phyloP scores from a whole-genome alignment of 2,797 vertebrate genomes.

The Dendrocincla tyrannina region DNA sequence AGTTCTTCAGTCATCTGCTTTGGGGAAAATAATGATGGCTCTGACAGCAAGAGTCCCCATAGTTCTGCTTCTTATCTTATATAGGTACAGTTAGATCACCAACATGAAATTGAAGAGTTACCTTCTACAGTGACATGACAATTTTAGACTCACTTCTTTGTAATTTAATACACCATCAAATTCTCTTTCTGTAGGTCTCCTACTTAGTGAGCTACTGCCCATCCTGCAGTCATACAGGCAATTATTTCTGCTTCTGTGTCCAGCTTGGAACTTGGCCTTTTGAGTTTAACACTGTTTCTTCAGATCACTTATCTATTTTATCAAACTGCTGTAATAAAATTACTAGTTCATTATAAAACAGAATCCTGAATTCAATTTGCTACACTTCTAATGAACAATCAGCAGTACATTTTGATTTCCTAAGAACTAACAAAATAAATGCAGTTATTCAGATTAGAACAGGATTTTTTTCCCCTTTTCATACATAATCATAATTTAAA shows the following conservation, averaged over 20 bases:
- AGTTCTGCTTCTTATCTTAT: neutral
- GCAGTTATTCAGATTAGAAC: neutral
- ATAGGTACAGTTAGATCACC: neutral
- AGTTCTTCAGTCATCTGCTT: neutral
- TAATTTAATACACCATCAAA: neutral
- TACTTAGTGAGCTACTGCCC: neutral
- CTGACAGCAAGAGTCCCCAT: neutral
- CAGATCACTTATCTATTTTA: neutral
- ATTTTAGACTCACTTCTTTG: neutral
- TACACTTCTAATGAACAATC: neutral
- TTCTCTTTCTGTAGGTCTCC: neutral
- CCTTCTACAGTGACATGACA: neutral
- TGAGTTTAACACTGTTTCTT: neutral
- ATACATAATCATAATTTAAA: neutral
- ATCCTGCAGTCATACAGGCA: fast-evolving
- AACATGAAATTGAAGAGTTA: neutral
- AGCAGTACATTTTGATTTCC: neutral
- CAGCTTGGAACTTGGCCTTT: neutral
- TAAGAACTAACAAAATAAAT: neutral
- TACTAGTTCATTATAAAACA: neutral
- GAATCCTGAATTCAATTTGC: neutral
- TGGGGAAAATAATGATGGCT: neutral
- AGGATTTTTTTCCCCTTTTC: neutral
- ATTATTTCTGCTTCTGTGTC: neutral
- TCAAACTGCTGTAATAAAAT: neutral